Evolutionary conservation across 2,113 vertebrate species (phyloP).

Genomic region (Thymallus thymallus): DNA sequence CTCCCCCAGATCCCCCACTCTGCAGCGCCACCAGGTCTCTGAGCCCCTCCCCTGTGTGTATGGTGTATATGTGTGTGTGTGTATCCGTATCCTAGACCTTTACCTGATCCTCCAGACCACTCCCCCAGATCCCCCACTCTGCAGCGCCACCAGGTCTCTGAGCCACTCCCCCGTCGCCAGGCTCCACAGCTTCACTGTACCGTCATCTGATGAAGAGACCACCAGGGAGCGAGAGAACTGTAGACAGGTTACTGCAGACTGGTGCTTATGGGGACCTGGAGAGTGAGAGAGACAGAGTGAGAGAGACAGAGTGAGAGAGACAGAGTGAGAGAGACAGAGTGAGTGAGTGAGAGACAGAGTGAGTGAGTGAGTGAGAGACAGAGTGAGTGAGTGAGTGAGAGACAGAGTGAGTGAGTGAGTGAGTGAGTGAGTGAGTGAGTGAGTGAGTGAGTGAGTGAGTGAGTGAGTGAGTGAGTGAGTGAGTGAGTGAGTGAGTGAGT

Average conservation of each 20-base stretch:
- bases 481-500: too few species aligned
- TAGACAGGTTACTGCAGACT: conserved; percentile 97
- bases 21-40: too few species aligned
- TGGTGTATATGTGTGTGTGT: too few species aligned
- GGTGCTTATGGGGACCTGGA: conserved; percentile 71
- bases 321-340: too few species aligned
- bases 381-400: not conserved
- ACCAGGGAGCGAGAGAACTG: conserved; percentile 99
- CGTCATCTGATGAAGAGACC: conserved; percentile 97
- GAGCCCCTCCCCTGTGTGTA: too few species aligned
- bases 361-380: rapidly evolving
- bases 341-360: too few species aligned
- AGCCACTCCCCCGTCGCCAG: conserved; percentile 96
- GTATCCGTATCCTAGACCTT: too few species aligned
- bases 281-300: not conserved
- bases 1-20: too few species aligned
- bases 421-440: too few species aligned
- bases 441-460: too few species aligned
- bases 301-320: too few species aligned
- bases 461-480: not conserved
- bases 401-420: too few species aligned
- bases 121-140: conserved; percentile 88
- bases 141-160: conserved; percentile 94
- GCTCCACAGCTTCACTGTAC: conserved; percentile 98
- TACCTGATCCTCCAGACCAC: conserved; percentile 93